These are phyloP conservation scores for Helicorthomorpha holstii DNA, from an alignment of 1,140 invertebrate species.

Conservation along the genomic window DNA sequence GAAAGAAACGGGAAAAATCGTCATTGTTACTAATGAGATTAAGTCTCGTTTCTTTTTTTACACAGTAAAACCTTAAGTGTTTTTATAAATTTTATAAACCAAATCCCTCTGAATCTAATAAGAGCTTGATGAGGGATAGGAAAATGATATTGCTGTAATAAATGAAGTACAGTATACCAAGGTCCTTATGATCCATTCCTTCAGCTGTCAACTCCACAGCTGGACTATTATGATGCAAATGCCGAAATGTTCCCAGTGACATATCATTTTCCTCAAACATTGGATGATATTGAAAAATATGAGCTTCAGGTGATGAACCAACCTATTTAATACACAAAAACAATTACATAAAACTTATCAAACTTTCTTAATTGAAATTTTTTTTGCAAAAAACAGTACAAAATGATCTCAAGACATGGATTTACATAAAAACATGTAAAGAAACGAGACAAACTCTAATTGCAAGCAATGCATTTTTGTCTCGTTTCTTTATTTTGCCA, in stretches of 20 bases:
- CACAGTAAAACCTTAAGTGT: too few species aligned
- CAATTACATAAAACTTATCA: background rate
- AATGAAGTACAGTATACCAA: too few species aligned
- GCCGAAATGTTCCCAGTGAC: background rate
- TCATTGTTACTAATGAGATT: too few species aligned
- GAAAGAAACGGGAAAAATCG: too few species aligned
- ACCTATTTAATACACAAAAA: background rate
- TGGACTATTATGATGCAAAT: background rate
- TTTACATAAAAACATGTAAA: background rate
- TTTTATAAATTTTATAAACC: too few species aligned
- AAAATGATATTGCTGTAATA: too few species aligned
- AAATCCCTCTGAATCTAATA: too few species aligned
- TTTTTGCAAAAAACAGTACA: background rate
- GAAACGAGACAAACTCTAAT: background rate
- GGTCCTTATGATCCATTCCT: constrained; percentile 8
- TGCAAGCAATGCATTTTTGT: background rate
- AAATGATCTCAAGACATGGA: background rate
- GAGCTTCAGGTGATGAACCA: background rate
- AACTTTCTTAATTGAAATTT: background rate
- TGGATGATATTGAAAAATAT: background rate
- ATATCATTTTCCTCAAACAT: background rate
- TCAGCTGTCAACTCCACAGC: constrained; percentile 7
- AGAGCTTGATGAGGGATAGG: too few species aligned
- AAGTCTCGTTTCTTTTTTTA: too few species aligned
- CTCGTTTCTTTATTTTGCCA: too few species aligned